Base-by-base conservation (phyloP, 2,797 vertebrate species). In the Ciconia nigra region DNA sequence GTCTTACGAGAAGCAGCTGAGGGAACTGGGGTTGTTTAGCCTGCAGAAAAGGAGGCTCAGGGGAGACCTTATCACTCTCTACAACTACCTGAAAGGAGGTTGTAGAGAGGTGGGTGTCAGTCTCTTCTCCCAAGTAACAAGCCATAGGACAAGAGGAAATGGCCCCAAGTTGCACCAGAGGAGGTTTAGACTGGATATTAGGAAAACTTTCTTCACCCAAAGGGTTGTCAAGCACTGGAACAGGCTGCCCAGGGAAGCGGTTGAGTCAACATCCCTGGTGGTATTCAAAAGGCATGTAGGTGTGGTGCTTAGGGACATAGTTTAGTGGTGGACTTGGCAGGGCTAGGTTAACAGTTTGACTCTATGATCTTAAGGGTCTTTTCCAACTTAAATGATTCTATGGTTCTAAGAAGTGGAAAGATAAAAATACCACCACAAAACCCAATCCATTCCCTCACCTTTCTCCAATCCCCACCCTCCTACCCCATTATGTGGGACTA, bases 401-500 rank as follows among this genome's bases (percentile, higher is more conserved):
- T 19, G 15, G 31, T 57, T 70, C 41, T 29, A 82, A 70, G 37
- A 84, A 13, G 35, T 28, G 15, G 52, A 81, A 49, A 59, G 24
- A 51, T 12, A 69, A 39, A 54, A 87, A 54, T 26, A 74, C 17
- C 9, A 74, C 39, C 22, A 37, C 51, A 61, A 87, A 80, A 39
- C 8, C 37, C 46, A 71, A 20, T 35, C 33, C 18, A 71, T 39
- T 58, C 44, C 35, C n/a, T 69, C 26, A 73, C 11, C 18, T 31
- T 69, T 52, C 63, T 76, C 22, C 14, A 63, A 21, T 19, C 26
- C 25, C 11, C 26, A 65, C 3, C 9, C 15, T 79, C 39, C 35
- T 37, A n/a, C 1, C 5, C 21, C 2, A 0, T 31, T 20, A 57
- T 1, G 0, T 47, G 14, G 12, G 21, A 44, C 29, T 77, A 19